phyloP scores from a whole-genome alignment of 2,888 invertebrate genomes.

The Selenia dentaria region DNA sequence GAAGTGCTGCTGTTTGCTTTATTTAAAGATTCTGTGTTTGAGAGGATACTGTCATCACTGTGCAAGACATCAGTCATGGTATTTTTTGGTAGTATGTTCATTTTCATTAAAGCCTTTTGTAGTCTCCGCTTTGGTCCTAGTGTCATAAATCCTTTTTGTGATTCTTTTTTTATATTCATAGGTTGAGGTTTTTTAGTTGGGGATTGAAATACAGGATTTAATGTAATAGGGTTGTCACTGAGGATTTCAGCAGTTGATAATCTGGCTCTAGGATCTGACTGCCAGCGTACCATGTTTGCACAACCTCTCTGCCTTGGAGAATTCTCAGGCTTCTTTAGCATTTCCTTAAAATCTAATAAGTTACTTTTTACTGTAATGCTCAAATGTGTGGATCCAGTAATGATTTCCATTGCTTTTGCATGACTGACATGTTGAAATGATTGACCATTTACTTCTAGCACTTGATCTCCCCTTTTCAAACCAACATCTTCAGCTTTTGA shows the following conservation, averaged over 20 bases:
- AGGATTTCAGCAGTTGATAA: slow-evolving; percentile 91
- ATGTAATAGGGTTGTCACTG: slow-evolving; percentile 73
- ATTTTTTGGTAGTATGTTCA: slow-evolving; percentile 95
- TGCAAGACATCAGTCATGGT: slow-evolving; percentile 88
- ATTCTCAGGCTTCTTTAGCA: slow-evolving; percentile 89
- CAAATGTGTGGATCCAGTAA: slow-evolving; percentile 97
- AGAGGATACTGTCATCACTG: slow-evolving; percentile 86
- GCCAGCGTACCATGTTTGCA: slow-evolving; percentile 87
- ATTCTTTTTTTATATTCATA: slow-evolving; percentile 85
- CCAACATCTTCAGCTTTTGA: slow-evolving; percentile 98
- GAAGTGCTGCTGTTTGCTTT: slow-evolving; percentile 75
- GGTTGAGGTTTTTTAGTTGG: slow-evolving; percentile 83
- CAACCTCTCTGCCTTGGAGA: slow-evolving; percentile 89
- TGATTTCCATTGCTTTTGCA: slow-evolving; percentile 95
- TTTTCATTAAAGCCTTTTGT: slow-evolving; percentile 94
- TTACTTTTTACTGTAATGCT: slow-evolving; percentile 99
- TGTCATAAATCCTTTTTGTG: slow-evolving; percentile 94
- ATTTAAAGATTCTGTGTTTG: slow-evolving; percentile 83
- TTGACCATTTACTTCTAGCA: slow-evolving; percentile 98
- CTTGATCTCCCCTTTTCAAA: slow-evolving; percentile 98
- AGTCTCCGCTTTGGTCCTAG: slow-evolving; percentile 93
- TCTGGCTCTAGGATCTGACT: slow-evolving; percentile 89
- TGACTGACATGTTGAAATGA: slow-evolving; percentile 97
- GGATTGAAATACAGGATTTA: slow-evolving; percentile 80
- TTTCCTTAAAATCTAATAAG: slow-evolving; percentile 92